Conservation (phyloP, 1,140 invertebrate genomes). For the Apocrypta bakeri region DNA sequence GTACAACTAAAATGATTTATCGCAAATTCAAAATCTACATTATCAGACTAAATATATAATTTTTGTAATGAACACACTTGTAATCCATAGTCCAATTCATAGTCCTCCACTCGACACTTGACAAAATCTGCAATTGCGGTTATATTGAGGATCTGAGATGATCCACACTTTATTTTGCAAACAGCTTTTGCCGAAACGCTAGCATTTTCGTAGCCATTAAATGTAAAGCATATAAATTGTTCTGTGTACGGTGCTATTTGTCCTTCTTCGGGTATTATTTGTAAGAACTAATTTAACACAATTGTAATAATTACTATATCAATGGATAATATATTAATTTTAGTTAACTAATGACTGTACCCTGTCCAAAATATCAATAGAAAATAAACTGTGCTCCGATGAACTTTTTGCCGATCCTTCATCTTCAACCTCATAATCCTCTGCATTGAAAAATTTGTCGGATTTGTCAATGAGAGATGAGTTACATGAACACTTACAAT, state of each 20-base stretch:
- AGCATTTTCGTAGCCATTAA: conserved; percentile 63
- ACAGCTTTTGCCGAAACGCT: conserved; percentile 57
- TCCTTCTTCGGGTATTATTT: conserved; percentile 65
- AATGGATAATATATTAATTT: neutral
- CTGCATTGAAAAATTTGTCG: neutral
- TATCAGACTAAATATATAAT: neutral
- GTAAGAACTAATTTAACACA: conserved; percentile 57
- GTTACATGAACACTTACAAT: neutral
- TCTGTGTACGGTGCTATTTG: conserved; percentile 66
- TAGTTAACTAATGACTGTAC: neutral
- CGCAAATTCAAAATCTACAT: conserved; percentile 14
- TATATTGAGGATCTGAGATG: conserved; percentile 62
- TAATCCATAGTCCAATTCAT: conserved; percentile 67
- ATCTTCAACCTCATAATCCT: neutral
- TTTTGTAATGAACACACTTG: conserved; percentile 54
- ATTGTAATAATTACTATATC: neutral
- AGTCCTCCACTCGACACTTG: conserved; percentile 62
- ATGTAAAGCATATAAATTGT: conserved; percentile 63
- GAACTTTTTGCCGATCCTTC: neutral
- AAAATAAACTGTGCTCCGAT: neutral
- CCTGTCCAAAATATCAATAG: conserved; percentile 16
- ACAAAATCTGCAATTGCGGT: conserved; percentile 64
- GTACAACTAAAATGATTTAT: conserved; percentile 54
- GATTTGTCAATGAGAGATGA: neutral
- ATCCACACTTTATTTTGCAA: conserved; percentile 68